These are phyloP conservation scores for Pilophorus perplexus DNA, from an alignment of 2,888 invertebrate genomes.

Conservation along the genomic window DNA sequence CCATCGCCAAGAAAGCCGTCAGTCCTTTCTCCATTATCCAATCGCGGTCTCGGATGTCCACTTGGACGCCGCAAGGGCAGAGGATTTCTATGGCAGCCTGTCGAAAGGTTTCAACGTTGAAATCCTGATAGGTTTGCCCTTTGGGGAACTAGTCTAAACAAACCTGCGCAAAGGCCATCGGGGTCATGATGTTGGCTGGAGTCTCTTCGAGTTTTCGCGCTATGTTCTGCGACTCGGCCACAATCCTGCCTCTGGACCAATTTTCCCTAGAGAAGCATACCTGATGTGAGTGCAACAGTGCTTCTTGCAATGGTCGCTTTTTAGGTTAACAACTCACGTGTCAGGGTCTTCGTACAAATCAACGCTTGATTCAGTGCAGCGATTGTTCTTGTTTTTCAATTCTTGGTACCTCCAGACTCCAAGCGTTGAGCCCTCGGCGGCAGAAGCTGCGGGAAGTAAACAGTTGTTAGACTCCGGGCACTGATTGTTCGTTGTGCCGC, in stretches of 20 bases:
- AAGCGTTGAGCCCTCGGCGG: constrained; percentile 65
- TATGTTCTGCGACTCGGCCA: constrained; percentile 73
- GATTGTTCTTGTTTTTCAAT: constrained; percentile 57
- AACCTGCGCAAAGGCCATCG: constrained; percentile 66
- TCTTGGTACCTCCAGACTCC: constrained; percentile 62
- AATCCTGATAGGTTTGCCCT: too few species aligned
- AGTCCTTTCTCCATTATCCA: constrained; percentile 67
- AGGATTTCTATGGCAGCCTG: constrained; percentile 45
- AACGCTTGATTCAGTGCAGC: constrained; percentile 52
- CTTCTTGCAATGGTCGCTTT: too few species aligned
- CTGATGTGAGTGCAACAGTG: neutral
- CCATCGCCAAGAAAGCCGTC: constrained; percentile 65
- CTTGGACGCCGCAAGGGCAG: constrained; percentile 48
- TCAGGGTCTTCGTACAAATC: constrained; percentile 51
- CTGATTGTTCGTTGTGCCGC: too few species aligned
- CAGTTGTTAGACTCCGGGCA: too few species aligned
- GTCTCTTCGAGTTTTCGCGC: constrained; percentile 72
- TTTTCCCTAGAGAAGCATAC: constrained; percentile 49
- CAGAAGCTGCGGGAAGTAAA: constrained; percentile 51
- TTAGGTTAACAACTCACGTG: constrained; percentile 35
- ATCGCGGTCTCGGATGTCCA: constrained; percentile 56
- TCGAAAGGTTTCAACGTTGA: too few species aligned
- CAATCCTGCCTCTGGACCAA: constrained; percentile 59
- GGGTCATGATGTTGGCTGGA: constrained; percentile 77
- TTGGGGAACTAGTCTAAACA: neutral